Percentiles rank a stretch among this genome's conserved stretches.
Conservation (phyloP, 2,888 invertebrate species). For the Dexiosoma caninum region DNA sequence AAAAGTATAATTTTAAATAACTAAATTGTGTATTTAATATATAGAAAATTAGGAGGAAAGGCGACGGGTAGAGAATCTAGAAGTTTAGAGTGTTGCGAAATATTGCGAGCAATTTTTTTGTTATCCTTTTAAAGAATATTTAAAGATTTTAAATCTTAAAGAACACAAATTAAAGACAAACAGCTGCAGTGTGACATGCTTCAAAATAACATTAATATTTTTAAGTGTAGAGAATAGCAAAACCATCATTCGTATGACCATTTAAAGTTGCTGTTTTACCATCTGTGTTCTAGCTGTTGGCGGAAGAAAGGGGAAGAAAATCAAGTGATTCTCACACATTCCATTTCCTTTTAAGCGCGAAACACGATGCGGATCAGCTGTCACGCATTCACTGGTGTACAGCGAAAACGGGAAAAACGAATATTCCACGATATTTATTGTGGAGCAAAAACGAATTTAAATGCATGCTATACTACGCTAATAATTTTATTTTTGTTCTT, state of each 20-base stretch:
- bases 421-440: not conserved
- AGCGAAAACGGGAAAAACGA: not conserved
- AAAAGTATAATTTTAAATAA: slow-evolving; percentile 8
- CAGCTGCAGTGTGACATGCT: no score
- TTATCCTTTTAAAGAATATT: no score
- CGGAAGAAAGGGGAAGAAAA: not conserved
- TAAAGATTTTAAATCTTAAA: no score
- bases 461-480: no score
- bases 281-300: slow-evolving; percentile 44
- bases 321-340: not conserved
- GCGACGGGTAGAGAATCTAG: no score
- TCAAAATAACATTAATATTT: no score
- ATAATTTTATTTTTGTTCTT: no score
- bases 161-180: no score
- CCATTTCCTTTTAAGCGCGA: not conserved
- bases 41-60: not conserved
- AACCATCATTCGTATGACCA: not conserved
- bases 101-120: no score
- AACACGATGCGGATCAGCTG: not conserved
- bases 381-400: not conserved
- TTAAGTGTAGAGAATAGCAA: not conserved
- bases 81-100: no score
- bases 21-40: slow-evolving; percentile 36
- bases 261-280: slow-evolving; percentile 8
- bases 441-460: no score